phyloP scores from a whole-genome alignment of 1,140 invertebrate species.

The Meloidogyne chitwoodi region DNA sequence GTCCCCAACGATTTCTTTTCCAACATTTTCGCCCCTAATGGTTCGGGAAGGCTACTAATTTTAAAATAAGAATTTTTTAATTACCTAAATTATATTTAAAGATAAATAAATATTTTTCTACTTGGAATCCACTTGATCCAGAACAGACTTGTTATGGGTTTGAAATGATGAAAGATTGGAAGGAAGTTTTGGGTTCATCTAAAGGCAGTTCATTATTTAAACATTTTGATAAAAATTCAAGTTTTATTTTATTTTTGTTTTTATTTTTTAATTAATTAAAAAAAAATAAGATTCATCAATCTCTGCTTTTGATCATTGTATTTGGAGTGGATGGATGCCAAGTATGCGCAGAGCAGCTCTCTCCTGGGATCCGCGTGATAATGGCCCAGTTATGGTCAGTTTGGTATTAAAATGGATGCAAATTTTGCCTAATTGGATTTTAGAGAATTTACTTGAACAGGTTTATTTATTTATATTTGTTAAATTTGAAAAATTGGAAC shows the following conservation, averaged over 20 bases:
- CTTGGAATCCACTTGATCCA: constrained; percentile 72
- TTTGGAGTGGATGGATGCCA: constrained; percentile 88
- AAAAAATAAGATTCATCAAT: constrained; percentile 14
- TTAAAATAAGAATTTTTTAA: too few species aligned
- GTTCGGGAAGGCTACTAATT: too few species aligned
- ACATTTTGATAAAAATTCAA: constrained; percentile 25
- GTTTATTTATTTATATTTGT: constrained; percentile 62
- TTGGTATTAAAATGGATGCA: constrained; percentile 77
- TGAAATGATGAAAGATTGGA: constrained; percentile 72
- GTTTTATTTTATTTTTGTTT: constrained; percentile 7
- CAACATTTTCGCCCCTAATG: too few species aligned
- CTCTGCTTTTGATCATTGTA: constrained; percentile 45
- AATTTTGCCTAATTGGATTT: constrained; percentile 76
- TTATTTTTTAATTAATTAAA: not conserved
- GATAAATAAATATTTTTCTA: constrained; percentile 61
- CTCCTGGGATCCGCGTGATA: constrained; percentile 62
- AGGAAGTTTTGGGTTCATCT: constrained; percentile 64
- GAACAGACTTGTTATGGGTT: constrained; percentile 66
- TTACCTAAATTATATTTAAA: constrained; percentile 24
- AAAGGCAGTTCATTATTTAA: constrained; percentile 31
- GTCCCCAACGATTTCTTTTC: too few species aligned
- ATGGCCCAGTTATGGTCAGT: constrained; percentile 70
- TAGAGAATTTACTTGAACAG: constrained; percentile 77
- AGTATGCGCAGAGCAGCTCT: constrained; percentile 70
- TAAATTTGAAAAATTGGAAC: too few species aligned